Conservation (phyloP, 2,113 vertebrate species). For the Cnemophilus loriae region DNA sequence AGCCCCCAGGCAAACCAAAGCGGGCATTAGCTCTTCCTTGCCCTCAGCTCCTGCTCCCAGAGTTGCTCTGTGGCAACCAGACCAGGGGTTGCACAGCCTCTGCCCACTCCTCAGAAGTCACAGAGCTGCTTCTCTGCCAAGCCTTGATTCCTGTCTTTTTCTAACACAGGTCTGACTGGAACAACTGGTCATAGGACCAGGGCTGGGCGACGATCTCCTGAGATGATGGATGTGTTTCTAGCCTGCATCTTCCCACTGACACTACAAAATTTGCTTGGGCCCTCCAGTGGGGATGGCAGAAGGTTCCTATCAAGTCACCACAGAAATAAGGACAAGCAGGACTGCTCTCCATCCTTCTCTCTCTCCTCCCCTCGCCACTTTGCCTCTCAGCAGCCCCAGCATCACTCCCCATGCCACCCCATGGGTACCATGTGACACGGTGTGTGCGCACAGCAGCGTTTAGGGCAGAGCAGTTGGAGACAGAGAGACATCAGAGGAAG, state of each 20-base stretch:
- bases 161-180: not conserved
- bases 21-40: not conserved
- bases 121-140: not conserved
- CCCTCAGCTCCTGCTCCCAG: not conserved
- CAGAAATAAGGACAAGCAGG: not conserved
- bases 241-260: not conserved
- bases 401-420: not conserved
- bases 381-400: not conserved
- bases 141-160: not conserved
- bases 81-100: not conserved
- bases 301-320: not conserved
- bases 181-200: not conserved
- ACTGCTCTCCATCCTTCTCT: not conserved
- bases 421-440: slow-evolving; percentile 72
- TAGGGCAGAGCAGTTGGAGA: slow-evolving; percentile 55
- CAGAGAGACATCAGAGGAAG: slow-evolving; percentile 34
- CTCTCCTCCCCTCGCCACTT: not conserved
- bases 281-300: not conserved
- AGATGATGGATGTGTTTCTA: not conserved
- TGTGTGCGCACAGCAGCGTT: slow-evolving; percentile 58
- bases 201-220: not conserved
- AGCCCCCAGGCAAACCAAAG: not conserved
- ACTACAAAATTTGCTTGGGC: not conserved
- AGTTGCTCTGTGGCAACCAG: not conserved
- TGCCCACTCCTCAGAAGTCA: not conserved